Evolutionary conservation across 2,888 invertebrate species (phyloP).

Genomic region (Tetrapedia diversipes): DNA sequence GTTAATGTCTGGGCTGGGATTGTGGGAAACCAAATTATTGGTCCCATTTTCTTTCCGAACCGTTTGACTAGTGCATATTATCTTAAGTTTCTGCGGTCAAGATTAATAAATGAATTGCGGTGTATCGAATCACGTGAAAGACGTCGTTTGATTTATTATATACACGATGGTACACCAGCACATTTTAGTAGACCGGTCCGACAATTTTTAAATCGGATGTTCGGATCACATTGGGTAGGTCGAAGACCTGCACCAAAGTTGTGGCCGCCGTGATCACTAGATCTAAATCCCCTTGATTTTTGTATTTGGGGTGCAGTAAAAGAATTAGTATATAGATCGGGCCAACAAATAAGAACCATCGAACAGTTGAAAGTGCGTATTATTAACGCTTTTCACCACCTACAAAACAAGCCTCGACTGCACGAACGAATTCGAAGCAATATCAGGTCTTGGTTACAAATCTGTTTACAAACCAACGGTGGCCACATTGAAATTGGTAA

Average conservation of each 20-base stretch:
- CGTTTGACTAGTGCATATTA: not conserved
- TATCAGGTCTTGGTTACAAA: too few relatives aligned
- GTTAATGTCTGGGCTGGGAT: not conserved
- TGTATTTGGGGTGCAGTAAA: constrained; percentile 7
- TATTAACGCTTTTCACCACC: too few relatives aligned
- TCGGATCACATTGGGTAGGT: not conserved
- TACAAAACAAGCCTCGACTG: too few relatives aligned
- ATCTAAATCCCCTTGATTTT: not conserved
- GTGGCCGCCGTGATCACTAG: not conserved
- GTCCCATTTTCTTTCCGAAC: not conserved
- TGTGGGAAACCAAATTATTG: not conserved
- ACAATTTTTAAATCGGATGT: not conserved
- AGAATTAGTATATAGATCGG: not conserved
- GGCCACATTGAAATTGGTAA: too few relatives aligned
- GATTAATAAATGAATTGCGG: not conserved
- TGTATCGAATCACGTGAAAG: not conserved
- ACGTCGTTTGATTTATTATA: not conserved
- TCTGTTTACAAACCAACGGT: too few relatives aligned
- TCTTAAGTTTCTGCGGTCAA: not conserved
- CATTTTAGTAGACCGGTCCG: not conserved
- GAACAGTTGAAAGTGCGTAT: not conserved
- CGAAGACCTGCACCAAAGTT: not conserved
- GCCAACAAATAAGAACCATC: not conserved
- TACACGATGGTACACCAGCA: not conserved
- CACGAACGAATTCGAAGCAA: too few relatives aligned